Percentiles rank a stretch among this genome's conserved stretches.
These are phyloP conservation scores for Drosophila testacea DNA, from an alignment of 2,888 invertebrate genomes.

Conservation along the genomic window DNA sequence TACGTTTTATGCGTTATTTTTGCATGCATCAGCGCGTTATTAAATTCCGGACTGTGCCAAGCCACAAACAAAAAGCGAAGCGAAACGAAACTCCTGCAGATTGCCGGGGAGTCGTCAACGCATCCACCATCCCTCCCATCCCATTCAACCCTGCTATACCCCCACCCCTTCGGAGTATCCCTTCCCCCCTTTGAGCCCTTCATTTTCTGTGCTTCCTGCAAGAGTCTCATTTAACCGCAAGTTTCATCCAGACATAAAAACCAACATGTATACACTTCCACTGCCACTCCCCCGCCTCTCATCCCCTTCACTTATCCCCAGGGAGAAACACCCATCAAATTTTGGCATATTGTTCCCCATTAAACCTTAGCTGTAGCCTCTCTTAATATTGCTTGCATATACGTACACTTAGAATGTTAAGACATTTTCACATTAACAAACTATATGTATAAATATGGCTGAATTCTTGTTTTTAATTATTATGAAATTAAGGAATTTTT, in stretches of 20 bases:
- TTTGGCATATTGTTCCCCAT: constrained; percentile 57
- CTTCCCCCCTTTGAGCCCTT: neutral
- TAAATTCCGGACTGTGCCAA: constrained; percentile 67
- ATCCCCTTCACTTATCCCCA: neutral
- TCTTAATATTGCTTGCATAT: constrained; percentile 14
- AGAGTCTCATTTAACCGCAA: constrained; percentile 72
- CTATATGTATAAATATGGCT: neutral
- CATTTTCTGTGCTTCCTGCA: constrained; percentile 5
- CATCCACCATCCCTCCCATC: constrained; percentile 11
- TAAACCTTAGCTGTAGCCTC: constrained; percentile 1
- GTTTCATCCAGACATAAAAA: constrained; percentile 49
- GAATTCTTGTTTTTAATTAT: neutral
- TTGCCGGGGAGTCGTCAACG: constrained; percentile 50
- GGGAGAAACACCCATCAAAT: constrained; percentile 48
- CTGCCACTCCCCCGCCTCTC: neutral
- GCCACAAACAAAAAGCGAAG: constrained; percentile 51
- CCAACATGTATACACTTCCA: constrained; percentile 14
- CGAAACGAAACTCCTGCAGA: constrained; percentile 42
- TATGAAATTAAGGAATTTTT: neutral
- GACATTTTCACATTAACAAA: neutral
- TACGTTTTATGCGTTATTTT: constrained; percentile 79
- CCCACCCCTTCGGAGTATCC: neutral
- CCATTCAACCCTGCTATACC: neutral
- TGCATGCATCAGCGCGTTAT: constrained; percentile 81
- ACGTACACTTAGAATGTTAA: too few relatives aligned